Percentiles rank a stretch among this genome's conserved stretches.
Conservation (phyloP, 2,888 invertebrate species). For the Polydrusus tereticollis region DNA sequence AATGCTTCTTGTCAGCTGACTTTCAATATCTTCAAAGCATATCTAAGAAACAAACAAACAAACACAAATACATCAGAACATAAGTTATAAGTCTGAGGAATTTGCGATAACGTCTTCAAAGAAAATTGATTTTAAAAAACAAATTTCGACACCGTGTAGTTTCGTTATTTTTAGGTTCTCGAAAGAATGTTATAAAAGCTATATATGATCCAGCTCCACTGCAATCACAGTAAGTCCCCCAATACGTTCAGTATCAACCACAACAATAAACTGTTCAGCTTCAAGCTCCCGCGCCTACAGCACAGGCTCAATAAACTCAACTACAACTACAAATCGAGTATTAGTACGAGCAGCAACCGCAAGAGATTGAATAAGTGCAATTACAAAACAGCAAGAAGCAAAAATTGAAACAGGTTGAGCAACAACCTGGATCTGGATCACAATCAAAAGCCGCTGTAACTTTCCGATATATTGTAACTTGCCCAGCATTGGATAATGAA, state of each 20-base stretch:
- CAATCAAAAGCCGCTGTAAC: constrained; percentile 39
- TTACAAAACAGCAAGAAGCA: neutral
- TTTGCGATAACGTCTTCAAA: too few species aligned
- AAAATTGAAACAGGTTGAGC: neutral
- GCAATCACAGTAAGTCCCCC: constrained; percentile 45
- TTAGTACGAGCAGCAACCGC: constrained; percentile 16
- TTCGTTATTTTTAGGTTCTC: too few species aligned
- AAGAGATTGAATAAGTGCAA: neutral
- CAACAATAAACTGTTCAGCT: constrained; percentile 23
- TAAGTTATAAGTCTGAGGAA: too few species aligned
- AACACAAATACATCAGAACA: too few species aligned
- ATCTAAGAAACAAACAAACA: too few species aligned
- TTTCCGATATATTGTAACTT: constrained; percentile 55
- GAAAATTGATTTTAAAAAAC: too few species aligned
- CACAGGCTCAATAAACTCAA: constrained; percentile 31
- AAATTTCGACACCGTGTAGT: too few species aligned
- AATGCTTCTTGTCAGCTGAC: too few species aligned
- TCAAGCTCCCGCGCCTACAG: constrained; percentile 31
- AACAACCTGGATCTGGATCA: neutral
- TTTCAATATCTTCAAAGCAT: too few species aligned
- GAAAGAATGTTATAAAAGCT: too few species aligned
- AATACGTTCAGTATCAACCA: constrained; percentile 50
- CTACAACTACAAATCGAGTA: constrained; percentile 13
- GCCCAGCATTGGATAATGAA: constrained; percentile 56
- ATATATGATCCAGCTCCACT: constrained; percentile 16